phyloP scores from a whole-genome alignment of 53 echinoderm and acorn worm species.

The Stichopus horrens region DNA sequence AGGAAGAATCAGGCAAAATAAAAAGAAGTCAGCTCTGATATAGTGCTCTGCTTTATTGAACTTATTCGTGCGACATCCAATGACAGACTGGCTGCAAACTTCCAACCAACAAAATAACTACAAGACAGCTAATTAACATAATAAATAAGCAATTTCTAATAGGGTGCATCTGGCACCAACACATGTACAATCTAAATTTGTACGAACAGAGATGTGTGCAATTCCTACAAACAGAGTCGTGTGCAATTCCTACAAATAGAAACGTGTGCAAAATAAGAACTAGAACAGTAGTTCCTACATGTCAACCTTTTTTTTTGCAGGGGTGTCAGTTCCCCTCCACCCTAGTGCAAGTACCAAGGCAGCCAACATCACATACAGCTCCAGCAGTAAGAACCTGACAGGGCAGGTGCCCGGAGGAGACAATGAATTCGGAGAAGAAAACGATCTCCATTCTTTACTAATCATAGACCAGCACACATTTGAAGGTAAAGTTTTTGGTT shows the following conservation, averaged over 20 bases:
- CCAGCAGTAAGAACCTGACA: conserved; percentile 56
- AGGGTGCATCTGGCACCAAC: background rate
- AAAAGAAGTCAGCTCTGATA: too few species aligned
- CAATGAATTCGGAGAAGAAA: conserved; percentile 77
- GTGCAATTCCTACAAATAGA: too few species aligned
- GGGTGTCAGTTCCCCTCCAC: conserved; percentile 44
- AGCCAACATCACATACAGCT: conserved; percentile 73
- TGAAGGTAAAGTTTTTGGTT: conserved; percentile 66
- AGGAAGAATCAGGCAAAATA: too few species aligned
- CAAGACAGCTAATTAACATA: too few species aligned
- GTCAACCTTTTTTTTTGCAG: background rate
- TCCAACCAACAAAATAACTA: too few species aligned
- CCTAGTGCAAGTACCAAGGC: conserved; percentile 93
- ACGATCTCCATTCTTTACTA: conserved; percentile 86
- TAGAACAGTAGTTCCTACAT: too few species aligned
- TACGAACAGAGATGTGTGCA: too few species aligned
- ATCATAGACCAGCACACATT: conserved; percentile 97
- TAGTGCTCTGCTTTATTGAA: too few species aligned
- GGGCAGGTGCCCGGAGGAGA: conserved; percentile 67
- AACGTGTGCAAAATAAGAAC: background rate
- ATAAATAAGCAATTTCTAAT: background rate
- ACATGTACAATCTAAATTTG: too few species aligned
- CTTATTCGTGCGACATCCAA: too few species aligned
- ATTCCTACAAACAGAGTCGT: too few species aligned
- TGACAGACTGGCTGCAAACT: too few species aligned